Evolutionary conservation across 2,113 vertebrate genomes (phyloP), one percentile per base, ranked within the genome.

Genomic region (Neogobius melanostomus): DNA sequence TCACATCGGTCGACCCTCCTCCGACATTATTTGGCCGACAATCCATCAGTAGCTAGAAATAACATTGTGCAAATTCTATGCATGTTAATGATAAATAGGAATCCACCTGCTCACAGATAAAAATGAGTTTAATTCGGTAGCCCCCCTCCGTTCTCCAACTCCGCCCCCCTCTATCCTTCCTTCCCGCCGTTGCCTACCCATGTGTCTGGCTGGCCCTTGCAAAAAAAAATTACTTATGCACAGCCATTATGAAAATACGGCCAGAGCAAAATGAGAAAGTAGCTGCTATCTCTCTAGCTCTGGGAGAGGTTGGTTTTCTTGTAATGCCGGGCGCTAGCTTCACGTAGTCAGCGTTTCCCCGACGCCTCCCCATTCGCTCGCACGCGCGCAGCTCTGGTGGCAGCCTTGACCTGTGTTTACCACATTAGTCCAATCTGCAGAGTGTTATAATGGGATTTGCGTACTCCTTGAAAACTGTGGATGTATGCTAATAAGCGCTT

Each of bases 31-130:
- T 98, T 98, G 96, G 98, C 79, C 97, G 98, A 98, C 96, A 96
- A 98, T 97, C 97, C 97, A 98, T 98, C 98, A 98, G 95, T 97
- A 94, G 85, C 94, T 91, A 98, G 95, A 95, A 99, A 98, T 98
- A 98, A 97, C 96, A 97, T 94, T 96, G 96, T 95, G 96, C 94
- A 96, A 98, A 99, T 98, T 98, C 97, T 98, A 99, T 99, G 97
- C 96, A 99, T 98, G 97, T 95, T 99, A 99, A 98, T 99, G 96
- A 99, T 98, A 98, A 98, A 99, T 98, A 99, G 96, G 96, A 98
- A 98, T 98, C 96, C 97, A 99, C 97, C 96, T 99, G 96, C 96
- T 98, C 97, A 95, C 97, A 96, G 98, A 99, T 98, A 98, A 98
- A 57, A 99, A 98, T 98, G 96, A 97, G 96, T 99, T 98, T 98